These are phyloP conservation scores for Herpailurus yagouaroundi DNA, from an alignment of 2,113 vertebrate genomes.

Conservation along the genomic window DNA sequence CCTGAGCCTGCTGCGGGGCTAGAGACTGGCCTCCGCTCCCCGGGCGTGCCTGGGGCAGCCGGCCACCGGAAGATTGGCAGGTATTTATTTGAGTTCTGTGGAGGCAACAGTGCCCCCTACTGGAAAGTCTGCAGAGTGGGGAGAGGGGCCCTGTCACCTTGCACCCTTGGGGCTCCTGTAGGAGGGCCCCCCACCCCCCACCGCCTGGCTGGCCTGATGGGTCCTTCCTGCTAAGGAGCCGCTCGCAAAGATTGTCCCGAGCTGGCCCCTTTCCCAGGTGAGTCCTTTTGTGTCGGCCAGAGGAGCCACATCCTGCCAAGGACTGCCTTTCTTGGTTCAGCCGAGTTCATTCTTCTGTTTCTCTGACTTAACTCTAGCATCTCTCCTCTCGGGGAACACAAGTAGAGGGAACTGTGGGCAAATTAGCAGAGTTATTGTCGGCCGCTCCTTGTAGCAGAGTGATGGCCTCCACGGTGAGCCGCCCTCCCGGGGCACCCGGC, in stretches of 20 bases:
- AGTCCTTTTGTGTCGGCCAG: neutral
- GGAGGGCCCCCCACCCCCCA: neutral
- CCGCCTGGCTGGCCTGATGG: neutral
- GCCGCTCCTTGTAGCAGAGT: too few relatives aligned
- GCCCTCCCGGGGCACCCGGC: neutral
- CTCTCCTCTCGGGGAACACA: neutral
- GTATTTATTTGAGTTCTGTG: neutral
- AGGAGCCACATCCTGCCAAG: neutral
- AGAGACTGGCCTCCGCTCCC: neutral
- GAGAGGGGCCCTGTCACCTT: neutral
- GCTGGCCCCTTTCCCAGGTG: neutral
- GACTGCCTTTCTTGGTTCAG: neutral
- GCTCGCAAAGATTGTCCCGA: neutral
- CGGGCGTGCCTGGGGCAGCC: neutral
- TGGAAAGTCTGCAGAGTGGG: neutral
- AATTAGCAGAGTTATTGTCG: neutral
- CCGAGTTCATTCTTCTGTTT: neutral
- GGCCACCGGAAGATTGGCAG: fast-evolving
- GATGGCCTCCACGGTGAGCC: fast-evolving
- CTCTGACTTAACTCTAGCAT: neutral
- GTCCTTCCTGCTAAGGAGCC: neutral
- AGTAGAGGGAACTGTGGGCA: neutral
- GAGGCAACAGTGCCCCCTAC: neutral
- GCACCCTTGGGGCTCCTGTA: fast-evolving
- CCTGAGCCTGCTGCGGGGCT: neutral